Conservation (phyloP, 2,888 invertebrate genomes). For the Eurytoma californica region DNA sequence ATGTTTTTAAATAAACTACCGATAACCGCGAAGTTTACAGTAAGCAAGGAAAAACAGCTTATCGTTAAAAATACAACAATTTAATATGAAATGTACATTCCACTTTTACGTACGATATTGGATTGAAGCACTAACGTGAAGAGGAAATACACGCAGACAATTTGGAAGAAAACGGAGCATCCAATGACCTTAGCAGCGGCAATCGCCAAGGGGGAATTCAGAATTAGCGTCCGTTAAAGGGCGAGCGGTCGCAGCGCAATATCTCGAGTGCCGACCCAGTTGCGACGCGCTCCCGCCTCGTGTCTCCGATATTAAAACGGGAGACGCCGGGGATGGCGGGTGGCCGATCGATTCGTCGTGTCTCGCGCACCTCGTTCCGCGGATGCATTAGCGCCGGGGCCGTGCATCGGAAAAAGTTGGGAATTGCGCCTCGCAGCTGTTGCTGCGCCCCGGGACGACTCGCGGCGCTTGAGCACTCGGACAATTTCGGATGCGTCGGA, state of each 20-base stretch:
- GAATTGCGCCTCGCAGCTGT: not conserved
- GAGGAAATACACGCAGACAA: not conserved
- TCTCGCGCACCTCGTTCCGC: not conserved
- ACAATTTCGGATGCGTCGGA: not conserved
- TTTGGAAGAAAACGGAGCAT: not conserved
- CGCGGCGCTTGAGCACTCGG: too few relatives aligned
- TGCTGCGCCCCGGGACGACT: not conserved
- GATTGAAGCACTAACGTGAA: not conserved
- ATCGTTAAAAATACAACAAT: too few relatives aligned
- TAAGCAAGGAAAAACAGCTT: too few relatives aligned
- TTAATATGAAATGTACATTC: too few relatives aligned
- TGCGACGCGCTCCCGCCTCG: not conserved
- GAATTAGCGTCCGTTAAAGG: constrained; percentile 37
- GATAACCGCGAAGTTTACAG: too few relatives aligned
- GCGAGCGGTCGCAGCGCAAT: not conserved
- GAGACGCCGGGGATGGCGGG: not conserved
- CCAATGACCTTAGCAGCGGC: not conserved
- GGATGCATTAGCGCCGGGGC: not conserved
- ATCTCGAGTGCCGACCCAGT: constrained; percentile 21
- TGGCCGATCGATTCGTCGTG: not conserved
- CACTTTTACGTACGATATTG: not conserved
- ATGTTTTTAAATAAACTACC: too few relatives aligned
- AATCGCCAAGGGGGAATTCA: constrained; percentile 19
- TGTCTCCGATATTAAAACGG: constrained; percentile 29
- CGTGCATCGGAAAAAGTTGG: not conserved